Evolutionary conservation across 2,113 vertebrate species (phyloP).

Genomic region (Diglossa brunneiventris): DNA sequence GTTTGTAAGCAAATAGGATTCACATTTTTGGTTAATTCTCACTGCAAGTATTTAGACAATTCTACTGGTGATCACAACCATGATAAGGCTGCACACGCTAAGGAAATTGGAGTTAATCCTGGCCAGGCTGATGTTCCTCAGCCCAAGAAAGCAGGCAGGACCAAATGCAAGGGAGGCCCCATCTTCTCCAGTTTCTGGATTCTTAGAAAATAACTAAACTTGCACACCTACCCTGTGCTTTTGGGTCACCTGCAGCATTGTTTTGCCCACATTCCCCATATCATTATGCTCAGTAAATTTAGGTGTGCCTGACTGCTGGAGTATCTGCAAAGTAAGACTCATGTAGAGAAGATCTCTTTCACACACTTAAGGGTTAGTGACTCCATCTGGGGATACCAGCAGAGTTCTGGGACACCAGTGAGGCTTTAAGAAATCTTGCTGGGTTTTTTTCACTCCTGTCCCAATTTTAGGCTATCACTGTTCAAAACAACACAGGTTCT

Average conservation of each 20-base stretch:
- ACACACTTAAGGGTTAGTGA: neutral
- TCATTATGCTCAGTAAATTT: neutral
- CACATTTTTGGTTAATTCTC: neutral
- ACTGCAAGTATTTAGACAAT: neutral
- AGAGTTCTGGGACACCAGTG: neutral
- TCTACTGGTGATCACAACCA: neutral
- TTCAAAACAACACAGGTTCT: neutral
- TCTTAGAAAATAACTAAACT: neutral
- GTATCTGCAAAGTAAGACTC: neutral
- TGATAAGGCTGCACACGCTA: accelerated
- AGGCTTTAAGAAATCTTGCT: neutral
- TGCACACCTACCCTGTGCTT: neutral
- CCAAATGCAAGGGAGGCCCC: neutral
- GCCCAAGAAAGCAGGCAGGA: neutral
- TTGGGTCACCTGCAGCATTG: neutral
- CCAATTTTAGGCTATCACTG: neutral
- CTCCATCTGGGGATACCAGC: neutral
- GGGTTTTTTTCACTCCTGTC: accelerated
- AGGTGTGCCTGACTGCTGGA: neutral
- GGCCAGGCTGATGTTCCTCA: neutral
- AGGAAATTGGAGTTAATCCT: neutral
- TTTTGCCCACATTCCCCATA: neutral
- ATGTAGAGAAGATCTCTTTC: neutral
- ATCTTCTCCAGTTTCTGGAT: neutral
- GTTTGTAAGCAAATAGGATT: neutral